Conservation (phyloP, 2,888 invertebrate species). For the Chymomyza procnemis region DNA sequence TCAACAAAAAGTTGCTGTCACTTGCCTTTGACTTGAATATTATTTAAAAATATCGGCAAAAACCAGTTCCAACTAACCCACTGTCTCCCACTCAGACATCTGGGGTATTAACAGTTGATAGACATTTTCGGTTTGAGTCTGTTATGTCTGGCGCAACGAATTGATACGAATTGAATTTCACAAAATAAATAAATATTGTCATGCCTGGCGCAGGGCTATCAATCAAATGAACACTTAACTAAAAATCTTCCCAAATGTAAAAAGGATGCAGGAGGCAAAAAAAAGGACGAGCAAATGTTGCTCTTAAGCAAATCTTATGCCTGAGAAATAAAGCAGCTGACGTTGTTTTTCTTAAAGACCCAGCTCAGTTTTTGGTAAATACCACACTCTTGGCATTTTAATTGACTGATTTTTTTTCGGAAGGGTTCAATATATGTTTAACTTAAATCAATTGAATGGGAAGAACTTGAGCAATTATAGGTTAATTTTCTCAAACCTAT, state of each 20-base stretch:
- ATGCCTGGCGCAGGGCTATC: conserved; percentile 45
- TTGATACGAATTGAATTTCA: conserved; percentile 30
- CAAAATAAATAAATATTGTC: conserved; percentile 61
- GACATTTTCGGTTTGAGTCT: background rate
- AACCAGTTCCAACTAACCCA: background rate
- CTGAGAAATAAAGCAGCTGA: conserved; percentile 60
- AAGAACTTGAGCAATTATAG: too few species aligned
- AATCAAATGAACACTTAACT: conserved; percentile 40
- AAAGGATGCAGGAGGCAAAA: conserved; percentile 2
- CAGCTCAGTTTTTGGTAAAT: background rate
- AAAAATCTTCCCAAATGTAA: conserved; percentile 35
- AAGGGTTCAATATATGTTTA: background rate
- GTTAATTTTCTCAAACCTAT: too few species aligned
- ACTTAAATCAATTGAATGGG: background rate
- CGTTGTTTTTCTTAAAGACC: conserved; percentile 1
- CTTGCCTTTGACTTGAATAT: background rate
- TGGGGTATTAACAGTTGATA: background rate
- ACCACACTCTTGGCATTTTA: conserved; percentile 54
- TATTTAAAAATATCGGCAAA: background rate
- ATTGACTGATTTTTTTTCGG: conserved; percentile 34
- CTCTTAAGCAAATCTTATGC: conserved; percentile 43
- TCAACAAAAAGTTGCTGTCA: too few species aligned
- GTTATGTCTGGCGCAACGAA: background rate
- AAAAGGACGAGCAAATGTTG: conserved; percentile 11
- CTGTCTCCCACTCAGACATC: background rate